phyloP scores from a whole-genome alignment of 1,140 invertebrate genomes.

The Calosoma granatense region DNA sequence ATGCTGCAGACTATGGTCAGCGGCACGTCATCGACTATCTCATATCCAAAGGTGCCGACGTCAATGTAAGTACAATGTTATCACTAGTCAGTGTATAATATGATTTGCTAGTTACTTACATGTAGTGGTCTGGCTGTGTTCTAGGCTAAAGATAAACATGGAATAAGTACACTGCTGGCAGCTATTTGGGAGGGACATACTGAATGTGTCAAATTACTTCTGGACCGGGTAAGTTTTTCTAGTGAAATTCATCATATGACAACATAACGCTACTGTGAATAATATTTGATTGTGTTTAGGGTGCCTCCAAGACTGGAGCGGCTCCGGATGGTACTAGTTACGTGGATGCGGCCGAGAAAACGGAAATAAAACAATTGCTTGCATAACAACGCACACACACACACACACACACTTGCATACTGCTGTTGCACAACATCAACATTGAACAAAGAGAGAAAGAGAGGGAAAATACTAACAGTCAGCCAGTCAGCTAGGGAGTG shows the following conservation, averaged over 20 bases:
- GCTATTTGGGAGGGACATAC: slow-evolving; percentile 95
- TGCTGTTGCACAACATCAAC: no score
- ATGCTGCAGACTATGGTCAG: slow-evolving; percentile 94
- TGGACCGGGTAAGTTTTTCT: slow-evolving; percentile 63
- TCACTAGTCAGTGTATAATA: background rate
- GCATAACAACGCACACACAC: slow-evolving; percentile 18
- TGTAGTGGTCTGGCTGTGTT: slow-evolving; percentile 20
- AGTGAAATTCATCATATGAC: background rate
- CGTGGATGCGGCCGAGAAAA: slow-evolving; percentile 81
- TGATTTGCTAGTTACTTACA: background rate
- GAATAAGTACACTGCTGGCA: slow-evolving; percentile 81
- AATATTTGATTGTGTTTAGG: slow-evolving; percentile 40
- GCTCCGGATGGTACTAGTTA: slow-evolving; percentile 81
- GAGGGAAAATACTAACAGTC: background rate
- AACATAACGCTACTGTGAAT: background rate
- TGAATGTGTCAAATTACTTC: slow-evolving; percentile 75
- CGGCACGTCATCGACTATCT: slow-evolving; percentile 81
- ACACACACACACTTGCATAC: no score
- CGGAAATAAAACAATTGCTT: slow-evolving; percentile 76
- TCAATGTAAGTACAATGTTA: slow-evolving; percentile 72
- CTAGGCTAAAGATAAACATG: slow-evolving; percentile 84
- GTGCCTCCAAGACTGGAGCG: slow-evolving; percentile 71
- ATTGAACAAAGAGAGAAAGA: no score
- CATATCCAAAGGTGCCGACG: slow-evolving; percentile 77
- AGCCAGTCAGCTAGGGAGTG: background rate